Conservation (phyloP, 2,113 vertebrate genomes). For the Tonatia bakeri region DNA sequence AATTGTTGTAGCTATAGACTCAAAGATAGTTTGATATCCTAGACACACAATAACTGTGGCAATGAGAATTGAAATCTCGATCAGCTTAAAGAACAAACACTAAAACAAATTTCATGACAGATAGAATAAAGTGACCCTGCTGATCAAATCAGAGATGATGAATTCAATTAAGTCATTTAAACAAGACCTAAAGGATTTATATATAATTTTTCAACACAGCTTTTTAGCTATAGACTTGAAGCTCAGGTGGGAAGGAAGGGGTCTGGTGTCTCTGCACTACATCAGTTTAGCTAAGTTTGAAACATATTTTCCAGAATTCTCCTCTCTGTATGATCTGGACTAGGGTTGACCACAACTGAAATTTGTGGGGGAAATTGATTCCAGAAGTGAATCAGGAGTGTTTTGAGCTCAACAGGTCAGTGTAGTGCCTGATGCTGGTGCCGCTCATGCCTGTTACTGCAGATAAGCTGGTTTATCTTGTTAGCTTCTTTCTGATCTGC, state of each 20-base stretch:
- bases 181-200: neutral
- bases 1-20: neutral
- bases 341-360: neutral
- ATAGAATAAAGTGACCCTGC: neutral
- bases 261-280: neutral
- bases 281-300: neutral
- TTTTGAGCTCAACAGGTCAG: neutral
- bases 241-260: neutral
- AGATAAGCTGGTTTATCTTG: neutral
- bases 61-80: slow-evolving; percentile 37
- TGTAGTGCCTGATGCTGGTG: no score
- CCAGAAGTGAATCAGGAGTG: neutral
- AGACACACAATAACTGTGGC: neutral
- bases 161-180: neutral
- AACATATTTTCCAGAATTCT: neutral
- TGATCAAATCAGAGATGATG: neutral
- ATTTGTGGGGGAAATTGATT: neutral
- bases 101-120: neutral
- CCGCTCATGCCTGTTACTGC: neutral
- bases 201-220: neutral
- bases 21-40: slow-evolving; percentile 30
- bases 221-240: neutral
- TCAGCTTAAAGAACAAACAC: slow-evolving; percentile 20
- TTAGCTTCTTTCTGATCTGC: neutral
- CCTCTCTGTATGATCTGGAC: neutral